phyloP scores from a whole-genome alignment of 2,113 vertebrate species.

The Mormyrus iriodes region DNA sequence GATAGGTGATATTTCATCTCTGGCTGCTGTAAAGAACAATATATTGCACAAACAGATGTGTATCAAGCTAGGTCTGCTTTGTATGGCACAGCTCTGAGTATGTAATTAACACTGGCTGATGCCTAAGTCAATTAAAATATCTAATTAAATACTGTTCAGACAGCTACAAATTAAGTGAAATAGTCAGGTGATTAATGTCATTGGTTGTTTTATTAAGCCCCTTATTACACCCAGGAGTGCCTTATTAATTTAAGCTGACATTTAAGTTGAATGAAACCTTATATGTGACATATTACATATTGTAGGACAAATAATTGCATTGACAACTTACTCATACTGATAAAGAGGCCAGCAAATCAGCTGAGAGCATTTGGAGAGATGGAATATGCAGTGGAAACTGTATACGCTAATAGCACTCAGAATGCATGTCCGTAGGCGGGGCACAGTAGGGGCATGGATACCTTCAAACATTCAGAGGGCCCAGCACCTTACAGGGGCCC shows the following conservation, averaged over 20 bases:
- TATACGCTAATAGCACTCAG: background rate
- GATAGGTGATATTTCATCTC: background rate
- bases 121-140: slow-evolving; percentile 11
- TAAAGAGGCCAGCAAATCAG: background rate
- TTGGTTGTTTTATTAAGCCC: slow-evolving; percentile 5
- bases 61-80: background rate
- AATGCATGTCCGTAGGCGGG: background rate
- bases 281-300: background rate
- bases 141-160: slow-evolving; percentile 11
- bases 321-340: background rate
- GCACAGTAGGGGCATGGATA: background rate
- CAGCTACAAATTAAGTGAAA: slow-evolving; percentile 12
- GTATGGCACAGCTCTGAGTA: background rate
- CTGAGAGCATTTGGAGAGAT: background rate
- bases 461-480: background rate
- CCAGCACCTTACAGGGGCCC: background rate
- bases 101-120: slow-evolving; percentile 5
- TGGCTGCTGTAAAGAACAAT: background rate
- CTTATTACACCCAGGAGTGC: slow-evolving; percentile 2
- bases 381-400: background rate
- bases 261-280: slow-evolving; percentile 14
- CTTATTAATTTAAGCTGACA: slow-evolving; percentile 13
- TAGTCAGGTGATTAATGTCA: slow-evolving; percentile 13
- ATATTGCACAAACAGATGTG: background rate
- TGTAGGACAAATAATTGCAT: background rate